Base-by-base conservation (phyloP, 2,113 vertebrate genomes). In the Anolis carolinensis region DNA sequence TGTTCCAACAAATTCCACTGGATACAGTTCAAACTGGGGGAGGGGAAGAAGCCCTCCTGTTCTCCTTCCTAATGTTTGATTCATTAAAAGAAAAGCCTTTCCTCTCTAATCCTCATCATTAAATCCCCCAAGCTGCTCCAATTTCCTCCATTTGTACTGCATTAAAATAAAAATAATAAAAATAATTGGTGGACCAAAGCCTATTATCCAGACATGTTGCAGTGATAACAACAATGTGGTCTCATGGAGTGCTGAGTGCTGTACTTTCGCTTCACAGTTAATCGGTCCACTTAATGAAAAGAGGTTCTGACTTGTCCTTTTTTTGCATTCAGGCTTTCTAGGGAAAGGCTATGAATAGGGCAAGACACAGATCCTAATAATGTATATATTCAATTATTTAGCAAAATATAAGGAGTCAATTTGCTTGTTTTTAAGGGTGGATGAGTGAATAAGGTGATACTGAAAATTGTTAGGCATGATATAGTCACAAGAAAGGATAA, bases 201-300 rank as follows among this genome's bases (percentile, higher is more conserved):
- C 78, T 83, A 87, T 86, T 87, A 93, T 83, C 70, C 71, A 27
- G 13, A 25, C 23, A 16, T 78, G 7, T 50, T 5, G 78, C 81
- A 65, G 23, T 79, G 9, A 44, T 44, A 86, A 30, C 10, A 86
- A 71, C 65, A 30, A 5, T 30, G n/a, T n/a, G 39, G 3, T 48
- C 10, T 79, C 52, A 63, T 21, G 34, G 50, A 44, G 20, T 1
- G 59, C 34, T 27, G 52, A 83, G 36, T 1, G 14, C 39, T 4
- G 1, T 30, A 7, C 44, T 68, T 82, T 81, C 76, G 44, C 21
- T 0, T 74, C 21, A 55, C 2, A 80, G 21, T 34, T 86, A 21
- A 73, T 84, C 7, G 84, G 79, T 68, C n/a, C 20, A 62, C 30
- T 89, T 50, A 34, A 5, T 36, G 70, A 83, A 86, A 84, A 85